Evolutionary conservation across 2,113 vertebrate species (phyloP), one percentile per base, ranked within the genome.

Genomic region (Hypomesus transpacificus): DNA sequence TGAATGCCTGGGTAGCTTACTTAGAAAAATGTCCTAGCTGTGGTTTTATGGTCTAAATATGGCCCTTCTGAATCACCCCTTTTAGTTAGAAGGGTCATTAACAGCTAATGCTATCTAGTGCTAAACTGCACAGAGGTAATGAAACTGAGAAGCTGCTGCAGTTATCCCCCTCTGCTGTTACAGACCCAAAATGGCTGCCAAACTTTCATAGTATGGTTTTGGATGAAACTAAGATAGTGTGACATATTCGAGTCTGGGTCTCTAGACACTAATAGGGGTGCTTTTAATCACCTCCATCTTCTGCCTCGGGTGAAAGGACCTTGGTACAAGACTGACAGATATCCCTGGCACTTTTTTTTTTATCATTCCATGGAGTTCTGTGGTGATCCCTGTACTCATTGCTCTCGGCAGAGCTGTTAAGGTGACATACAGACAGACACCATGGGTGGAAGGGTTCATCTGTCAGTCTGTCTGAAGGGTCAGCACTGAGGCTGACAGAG

Each of bases 31-130:
- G 70, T 74, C 53, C 84, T 72, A 50, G n/a, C 0, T 51, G 53
- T 34, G 76, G 69, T 59, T 80, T 87, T 76, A 84, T 66, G 58
- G 67, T 62, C 74, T 63, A 68, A 74, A 83, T 69, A 70, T 59
- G 70, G 79, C 72, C 76, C 24, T 66, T 73, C 80, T 84, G 80
- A 84, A 84, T 89, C 82, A 79, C 84, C 77, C 69, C 66, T 84
- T 87, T 86, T 88, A 89, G 85, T 84, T 71, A 67, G 79, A 81
- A 64, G 75, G 71, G 80, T 70, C 85, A 78, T 89, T 87, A 91
- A 87, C 81, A 86, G 82, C 79, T 89, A 87, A 87, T 74, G 79
- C 75, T 83, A 83, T 86, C 82, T 80, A 34, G 82, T 67, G 82
- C 80, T 87, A 86, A 87, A 84, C 82, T 68, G 71, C 64, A 58